Percentiles rank a stretch among this genome's conserved stretches.
phyloP scores from a whole-genome alignment of 1,140 invertebrate genomes.

The Branchinecta lynchi region DNA sequence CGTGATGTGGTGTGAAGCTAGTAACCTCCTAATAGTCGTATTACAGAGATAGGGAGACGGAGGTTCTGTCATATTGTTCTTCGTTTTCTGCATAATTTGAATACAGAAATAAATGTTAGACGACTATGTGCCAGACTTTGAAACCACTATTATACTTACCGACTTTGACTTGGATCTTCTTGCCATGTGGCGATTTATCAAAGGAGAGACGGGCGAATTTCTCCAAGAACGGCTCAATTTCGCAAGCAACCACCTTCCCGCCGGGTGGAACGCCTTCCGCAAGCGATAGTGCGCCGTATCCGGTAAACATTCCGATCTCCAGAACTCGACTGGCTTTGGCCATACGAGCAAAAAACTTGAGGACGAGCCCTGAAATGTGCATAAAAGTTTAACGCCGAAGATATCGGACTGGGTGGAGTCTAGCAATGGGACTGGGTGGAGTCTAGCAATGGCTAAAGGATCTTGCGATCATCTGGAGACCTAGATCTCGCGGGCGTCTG shows the following conservation, averaged over 20 bases:
- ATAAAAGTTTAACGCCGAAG: background rate
- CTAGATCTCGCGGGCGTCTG: too few species aligned
- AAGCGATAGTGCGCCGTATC: constrained; percentile 22
- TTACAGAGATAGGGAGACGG: too few species aligned
- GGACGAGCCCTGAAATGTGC: constrained; percentile 19
- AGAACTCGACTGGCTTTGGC: constrained; percentile 19
- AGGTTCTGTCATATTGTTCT: too few species aligned
- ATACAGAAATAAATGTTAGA: too few species aligned
- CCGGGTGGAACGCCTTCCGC: constrained; percentile 20
- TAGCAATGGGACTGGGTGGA: too few species aligned
- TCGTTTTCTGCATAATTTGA: too few species aligned
- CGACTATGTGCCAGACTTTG: background rate
- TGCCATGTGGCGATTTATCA: constrained; percentile 19
- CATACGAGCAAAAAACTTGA: constrained; percentile 20
- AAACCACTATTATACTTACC: background rate
- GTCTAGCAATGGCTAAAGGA: too few species aligned
- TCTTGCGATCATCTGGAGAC: too few species aligned
- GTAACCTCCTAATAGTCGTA: too few species aligned
- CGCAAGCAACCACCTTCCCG: constrained; percentile 21
- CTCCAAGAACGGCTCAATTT: constrained; percentile 22
- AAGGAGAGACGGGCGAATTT: constrained; percentile 18
- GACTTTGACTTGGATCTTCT: constrained; percentile 20
- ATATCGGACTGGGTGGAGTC: too few species aligned
- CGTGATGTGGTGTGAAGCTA: too few species aligned
- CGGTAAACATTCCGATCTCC: constrained; percentile 24